Conservation (phyloP, 2,888 invertebrate genomes). For the Cryptocheilus praepositus region DNA sequence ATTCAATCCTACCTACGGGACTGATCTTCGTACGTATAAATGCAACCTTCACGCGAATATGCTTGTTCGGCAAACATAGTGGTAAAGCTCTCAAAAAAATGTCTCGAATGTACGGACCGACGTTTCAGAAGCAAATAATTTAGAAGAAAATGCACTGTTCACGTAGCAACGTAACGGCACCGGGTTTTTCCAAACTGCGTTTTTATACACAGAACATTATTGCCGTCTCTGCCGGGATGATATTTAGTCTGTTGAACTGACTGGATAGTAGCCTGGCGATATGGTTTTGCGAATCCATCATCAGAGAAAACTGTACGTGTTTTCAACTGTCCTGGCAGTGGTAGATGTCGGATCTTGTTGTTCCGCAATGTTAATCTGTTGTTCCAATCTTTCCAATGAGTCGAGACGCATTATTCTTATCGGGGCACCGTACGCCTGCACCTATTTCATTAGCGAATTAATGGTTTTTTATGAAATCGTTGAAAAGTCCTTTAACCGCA, state of each 20-base stretch:
- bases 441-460: constrained; percentile 71
- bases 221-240: too few species aligned
- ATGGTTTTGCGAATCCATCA: constrained; percentile 69
- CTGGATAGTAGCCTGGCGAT: constrained; percentile 63
- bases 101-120: not conserved
- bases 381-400: constrained; percentile 83
- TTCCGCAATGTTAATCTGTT: constrained; percentile 65
- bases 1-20: not conserved
- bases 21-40: not conserved
- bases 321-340: constrained; percentile 78
- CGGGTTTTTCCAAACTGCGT: too few species aligned
- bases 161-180: too few species aligned
- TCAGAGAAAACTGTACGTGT: constrained; percentile 81
- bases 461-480: constrained; percentile 28
- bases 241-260: constrained; percentile 64
- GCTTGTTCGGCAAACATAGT: too few species aligned
- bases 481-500: constrained; percentile 13
- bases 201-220: too few species aligned
- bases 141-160: too few species aligned
- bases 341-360: constrained; percentile 65
- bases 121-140: not conserved
- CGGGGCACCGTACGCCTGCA: constrained; percentile 87
- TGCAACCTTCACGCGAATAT: too few species aligned
- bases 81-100: too few species aligned
- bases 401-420: constrained; percentile 87